These are phyloP conservation scores for Zaprionus vittiger DNA, from an alignment of 1,140 invertebrate genomes.

Conservation along the genomic window DNA sequence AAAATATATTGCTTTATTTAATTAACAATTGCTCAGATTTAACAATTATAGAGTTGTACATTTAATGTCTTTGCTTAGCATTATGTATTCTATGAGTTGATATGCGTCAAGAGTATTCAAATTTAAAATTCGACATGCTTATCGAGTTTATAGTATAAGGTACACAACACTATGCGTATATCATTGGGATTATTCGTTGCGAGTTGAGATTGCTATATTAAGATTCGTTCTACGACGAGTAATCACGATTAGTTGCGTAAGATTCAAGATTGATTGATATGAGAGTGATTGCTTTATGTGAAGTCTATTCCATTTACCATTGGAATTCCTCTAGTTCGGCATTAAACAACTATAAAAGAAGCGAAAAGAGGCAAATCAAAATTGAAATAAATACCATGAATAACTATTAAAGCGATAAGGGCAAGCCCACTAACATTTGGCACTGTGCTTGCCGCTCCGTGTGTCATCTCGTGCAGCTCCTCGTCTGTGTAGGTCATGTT, in stretches of 20 bases:
- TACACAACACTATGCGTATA: background rate
- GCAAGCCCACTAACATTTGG: constrained; percentile 85
- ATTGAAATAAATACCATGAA: constrained; percentile 37
- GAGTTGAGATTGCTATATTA: background rate
- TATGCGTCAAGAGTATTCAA: background rate
- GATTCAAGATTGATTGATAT: constrained; percentile 4
- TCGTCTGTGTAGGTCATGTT: constrained; percentile 86
- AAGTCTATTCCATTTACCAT: constrained; percentile 31
- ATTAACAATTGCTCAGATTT: constrained; percentile 32
- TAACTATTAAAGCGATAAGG: constrained; percentile 53
- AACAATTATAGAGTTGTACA: constrained; percentile 21
- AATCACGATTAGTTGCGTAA: constrained; percentile 8
- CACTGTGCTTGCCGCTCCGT: constrained; percentile 52
- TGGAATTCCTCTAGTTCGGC: constrained; percentile 67
- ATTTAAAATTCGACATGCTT: background rate
- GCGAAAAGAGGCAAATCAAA: constrained; percentile 57
- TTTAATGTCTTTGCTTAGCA: constrained; percentile 22
- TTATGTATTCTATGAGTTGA: constrained; percentile 1
- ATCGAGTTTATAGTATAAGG: background rate
- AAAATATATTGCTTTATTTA: constrained; percentile 49
- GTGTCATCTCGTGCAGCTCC: constrained; percentile 83
- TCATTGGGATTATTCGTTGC: constrained; percentile 15
- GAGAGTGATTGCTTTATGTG: constrained; percentile 23
- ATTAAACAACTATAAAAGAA: constrained; percentile 74
- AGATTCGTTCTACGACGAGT: constrained; percentile 9